A percentile compares a stretch with the other conserved stretches of the same genome.
Conservation (phyloP, 1,140 invertebrate species). For the Brachystomella parvula region DNA sequence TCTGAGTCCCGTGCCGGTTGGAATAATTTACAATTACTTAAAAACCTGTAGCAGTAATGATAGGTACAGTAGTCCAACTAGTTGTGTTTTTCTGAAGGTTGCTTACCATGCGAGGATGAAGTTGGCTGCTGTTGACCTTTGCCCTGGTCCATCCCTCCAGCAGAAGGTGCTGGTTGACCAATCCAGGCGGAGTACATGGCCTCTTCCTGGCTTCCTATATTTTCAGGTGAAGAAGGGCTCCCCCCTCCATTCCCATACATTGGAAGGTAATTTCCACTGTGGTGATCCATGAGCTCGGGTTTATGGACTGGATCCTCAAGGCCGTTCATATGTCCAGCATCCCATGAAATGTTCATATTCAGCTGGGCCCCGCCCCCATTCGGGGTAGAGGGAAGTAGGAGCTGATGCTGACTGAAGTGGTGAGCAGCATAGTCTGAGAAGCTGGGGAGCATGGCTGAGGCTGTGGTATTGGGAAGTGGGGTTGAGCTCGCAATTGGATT, state of each 20-base stretch:
- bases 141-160: not conserved
- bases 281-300: not conserved
- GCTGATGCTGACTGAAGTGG: not conserved
- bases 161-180: not conserved
- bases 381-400: not conserved
- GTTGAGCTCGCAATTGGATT: not conserved
- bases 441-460: not conserved
- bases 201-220: not conserved
- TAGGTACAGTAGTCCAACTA: no score
- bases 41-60: no score
- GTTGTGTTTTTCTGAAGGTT: no score
- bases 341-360: not conserved
- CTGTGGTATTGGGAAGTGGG: not conserved
- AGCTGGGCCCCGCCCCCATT: not conserved
- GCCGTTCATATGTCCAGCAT: not conserved
- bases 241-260: not conserved
- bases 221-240: not conserved
- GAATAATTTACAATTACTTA: no score
- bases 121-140: conserved; percentile 7
- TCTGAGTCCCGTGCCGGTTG: no score
- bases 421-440: conserved; percentile 1
- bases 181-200: conserved; percentile 2
- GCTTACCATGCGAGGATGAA: not conserved
- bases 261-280: not conserved
- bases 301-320: not conserved